A percentile compares a stretch with the other conserved stretches of the same genome.
Evolutionary conservation across 2,797 vertebrate genomes (phyloP).

Genomic region (Thalassophryne amazonica): DNA sequence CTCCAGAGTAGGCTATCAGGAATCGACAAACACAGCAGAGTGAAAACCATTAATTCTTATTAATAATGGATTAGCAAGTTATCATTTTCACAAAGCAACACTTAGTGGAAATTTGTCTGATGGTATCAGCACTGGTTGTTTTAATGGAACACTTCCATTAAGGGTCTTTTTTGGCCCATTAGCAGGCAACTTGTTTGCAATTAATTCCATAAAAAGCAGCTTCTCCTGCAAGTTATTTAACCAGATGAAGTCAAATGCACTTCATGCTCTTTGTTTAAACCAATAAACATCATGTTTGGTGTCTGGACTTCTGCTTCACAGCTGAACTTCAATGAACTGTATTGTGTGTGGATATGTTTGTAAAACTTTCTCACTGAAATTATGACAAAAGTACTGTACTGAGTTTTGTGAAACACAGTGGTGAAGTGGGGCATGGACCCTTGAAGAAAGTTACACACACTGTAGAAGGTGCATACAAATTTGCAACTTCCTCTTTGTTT

Average conservation of each 20-base stretch:
- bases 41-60: slow-evolving; percentile 79
- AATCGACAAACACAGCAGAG: slow-evolving; percentile 72
- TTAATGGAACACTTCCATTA: slow-evolving; percentile 78
- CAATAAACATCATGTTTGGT: slow-evolving; percentile 59
- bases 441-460: too few relatives aligned
- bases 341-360: too few relatives aligned
- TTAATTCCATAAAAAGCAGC: slow-evolving; percentile 75
- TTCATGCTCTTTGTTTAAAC: slow-evolving; percentile 72
- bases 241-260: slow-evolving; percentile 67
- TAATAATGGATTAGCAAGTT: slow-evolving; percentile 82
- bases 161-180: slow-evolving; percentile 75
- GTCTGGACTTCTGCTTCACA: slow-evolving; percentile 44
- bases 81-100: slow-evolving; percentile 76
- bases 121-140: slow-evolving; percentile 71
- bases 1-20: slow-evolving; percentile 67
- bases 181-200: slow-evolving; percentile 75
- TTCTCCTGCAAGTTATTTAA: slow-evolving; percentile 73
- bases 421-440: too few relatives aligned
- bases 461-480: too few relatives aligned
- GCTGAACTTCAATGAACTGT: slow-evolving; percentile 15
- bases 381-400: too few relatives aligned
- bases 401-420: too few relatives aligned
- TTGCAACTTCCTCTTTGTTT: too few relatives aligned
- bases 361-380: too few relatives aligned
- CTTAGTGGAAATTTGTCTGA: slow-evolving; percentile 76